Evolutionary conservation across 2,888 invertebrate genomes (phyloP), one percentile per base, ranked within the genome.

Genomic region (Pandemis cinnamomeana): DNA sequence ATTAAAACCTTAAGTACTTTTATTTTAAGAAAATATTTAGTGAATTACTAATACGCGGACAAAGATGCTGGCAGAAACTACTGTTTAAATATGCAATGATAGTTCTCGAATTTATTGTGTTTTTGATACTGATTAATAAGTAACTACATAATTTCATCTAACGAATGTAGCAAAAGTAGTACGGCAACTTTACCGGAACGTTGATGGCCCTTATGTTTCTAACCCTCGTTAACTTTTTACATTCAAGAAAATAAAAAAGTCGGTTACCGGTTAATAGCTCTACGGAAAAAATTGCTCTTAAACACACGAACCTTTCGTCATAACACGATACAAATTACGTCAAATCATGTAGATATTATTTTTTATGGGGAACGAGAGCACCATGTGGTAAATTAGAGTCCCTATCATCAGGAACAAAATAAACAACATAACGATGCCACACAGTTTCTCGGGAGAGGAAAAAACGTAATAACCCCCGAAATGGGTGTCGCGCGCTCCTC

Each of bases 321-420:
- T 90, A 91, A 90, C 89, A 83, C 83, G 83, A 80, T 86, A 90
- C 88, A 92, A 92, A 92, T 92, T 93, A 91, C 91, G 85, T 89
- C 88, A 89, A 91, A 92, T 91, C 88, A 89, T 91, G 89, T 93
- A 89, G 90, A 89, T 91, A 91, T 89, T 87, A 89, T 89, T 91
- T 92, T 93, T 92, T 92, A 89, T 84, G 78, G 75, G 77, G 80
- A 81, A 83, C 79, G 77, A 86, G 86, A 88, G 83, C 87, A 87
- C 87, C 93, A 93, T 92, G 91, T 92, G 94, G 91, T 93, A 91
- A 93, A 93, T 93, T 93, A 87, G 88, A 87, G 89, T 85, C 88
- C 87, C 89, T 89, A 88, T 87, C 84, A 86, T 84, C 82, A 86
- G 80, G 81, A 84, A 83, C 81, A 86, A 91, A 91, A 92, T 90